These are phyloP conservation scores for Capitella teleta DNA, from an alignment of 1,140 invertebrate species.

Conservation along the genomic window DNA sequence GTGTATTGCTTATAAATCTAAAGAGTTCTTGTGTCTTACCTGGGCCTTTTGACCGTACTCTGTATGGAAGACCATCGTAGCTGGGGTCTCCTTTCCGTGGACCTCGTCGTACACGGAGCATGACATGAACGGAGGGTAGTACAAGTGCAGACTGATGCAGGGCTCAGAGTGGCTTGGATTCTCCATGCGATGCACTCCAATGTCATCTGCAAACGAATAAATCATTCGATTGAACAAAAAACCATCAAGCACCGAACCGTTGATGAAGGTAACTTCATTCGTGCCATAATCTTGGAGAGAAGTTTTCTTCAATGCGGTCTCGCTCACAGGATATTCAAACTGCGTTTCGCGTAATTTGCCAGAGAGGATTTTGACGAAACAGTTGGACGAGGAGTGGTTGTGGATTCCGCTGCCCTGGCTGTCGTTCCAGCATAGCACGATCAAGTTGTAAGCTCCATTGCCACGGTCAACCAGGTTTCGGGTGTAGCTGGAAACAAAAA, in stretches of 20 bases:
- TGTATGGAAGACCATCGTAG: constrained; percentile 67
- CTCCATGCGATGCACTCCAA: constrained; percentile 91
- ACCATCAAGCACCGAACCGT: no score
- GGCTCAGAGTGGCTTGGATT: constrained; percentile 79
- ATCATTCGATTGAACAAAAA: no score
- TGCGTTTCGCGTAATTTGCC: constrained; percentile 49
- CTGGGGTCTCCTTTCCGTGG: constrained; percentile 61
- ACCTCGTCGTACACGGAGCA: constrained; percentile 85
- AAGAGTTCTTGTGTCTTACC: no score
- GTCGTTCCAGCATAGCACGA: constrained; percentile 94
- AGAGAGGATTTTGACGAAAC: constrained; percentile 79
- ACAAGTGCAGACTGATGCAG: constrained; percentile 87
- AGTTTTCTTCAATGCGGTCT: constrained; percentile 46
- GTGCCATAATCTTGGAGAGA: constrained; percentile 52
- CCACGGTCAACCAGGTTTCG: constrained; percentile 36
- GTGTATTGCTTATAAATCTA: no score
- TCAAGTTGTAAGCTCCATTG: constrained; percentile 95
- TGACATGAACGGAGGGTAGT: constrained; percentile 81
- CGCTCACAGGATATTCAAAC: constrained; percentile 56
- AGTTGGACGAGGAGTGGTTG: constrained; percentile 90
- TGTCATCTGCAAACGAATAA: constrained; percentile 72
- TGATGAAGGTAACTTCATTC: constrained; percentile 87
- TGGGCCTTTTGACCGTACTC: constrained; percentile 2
- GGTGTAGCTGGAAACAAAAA: constrained; percentile 29
- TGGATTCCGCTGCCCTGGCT: constrained; percentile 90